A percentile compares a stretch with the other conserved stretches of the same genome.
Evolutionary conservation across 2,888 invertebrate species (phyloP).

Genomic region (Trachelus troglodyta): DNA sequence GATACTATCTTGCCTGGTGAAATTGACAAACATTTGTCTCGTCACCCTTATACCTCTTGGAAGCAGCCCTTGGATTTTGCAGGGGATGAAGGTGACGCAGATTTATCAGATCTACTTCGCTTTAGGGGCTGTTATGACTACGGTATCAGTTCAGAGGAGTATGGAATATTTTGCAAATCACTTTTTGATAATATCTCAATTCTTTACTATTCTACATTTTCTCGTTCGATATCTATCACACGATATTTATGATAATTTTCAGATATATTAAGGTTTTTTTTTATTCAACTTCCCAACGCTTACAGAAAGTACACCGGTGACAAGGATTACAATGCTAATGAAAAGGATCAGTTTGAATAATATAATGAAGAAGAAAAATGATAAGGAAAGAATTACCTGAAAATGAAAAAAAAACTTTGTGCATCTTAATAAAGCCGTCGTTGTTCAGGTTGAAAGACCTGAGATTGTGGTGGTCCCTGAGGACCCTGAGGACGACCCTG

Average conservation of each 20-base stretch:
- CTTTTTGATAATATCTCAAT: conserved; percentile 1
- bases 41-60: not conserved
- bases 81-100: conserved; percentile 9
- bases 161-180: conserved; percentile 8
- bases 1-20: conserved; percentile 19
- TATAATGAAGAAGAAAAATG: too few species aligned
- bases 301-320: not conserved
- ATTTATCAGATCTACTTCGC: conserved; percentile 15
- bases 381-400: too few species aligned
- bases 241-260: not conserved
- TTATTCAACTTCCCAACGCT: not conserved
- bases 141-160: not conserved
- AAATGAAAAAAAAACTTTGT: too few species aligned
- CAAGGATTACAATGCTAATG: too few species aligned
- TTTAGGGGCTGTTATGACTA: conserved; percentile 5
- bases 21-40: conserved; percentile 26
- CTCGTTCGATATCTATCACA: not conserved
- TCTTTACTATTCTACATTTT: conserved; percentile 1
- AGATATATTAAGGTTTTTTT: not conserved
- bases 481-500: not conserved
- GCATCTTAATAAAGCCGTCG: conserved; percentile 8
- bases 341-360: too few species aligned
- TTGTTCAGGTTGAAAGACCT: conserved; percentile 12
- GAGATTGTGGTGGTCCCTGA: not conserved
- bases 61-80: conserved; percentile 4